These are phyloP conservation scores for Channallabes apus DNA, from an alignment of 2,797 vertebrate genomes.

Conservation along the genomic window DNA sequence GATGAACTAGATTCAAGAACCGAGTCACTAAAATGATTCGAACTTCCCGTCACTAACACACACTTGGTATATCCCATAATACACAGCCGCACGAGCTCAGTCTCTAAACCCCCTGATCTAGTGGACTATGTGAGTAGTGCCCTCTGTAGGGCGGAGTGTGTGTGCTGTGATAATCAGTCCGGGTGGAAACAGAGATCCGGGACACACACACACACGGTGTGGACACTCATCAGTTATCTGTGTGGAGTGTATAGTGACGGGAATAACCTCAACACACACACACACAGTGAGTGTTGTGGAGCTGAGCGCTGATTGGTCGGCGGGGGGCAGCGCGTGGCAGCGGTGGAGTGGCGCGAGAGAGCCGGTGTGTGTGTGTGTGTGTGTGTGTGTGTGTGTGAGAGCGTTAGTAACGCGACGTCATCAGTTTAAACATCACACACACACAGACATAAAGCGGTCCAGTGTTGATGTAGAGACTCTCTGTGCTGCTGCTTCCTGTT, in stretches of 20 bases:
- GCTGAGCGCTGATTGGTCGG: not conserved
- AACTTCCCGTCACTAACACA: too few species aligned
- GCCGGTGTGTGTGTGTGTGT: not conserved
- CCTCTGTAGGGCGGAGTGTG: not conserved
- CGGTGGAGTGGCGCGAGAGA: slow-evolving; percentile 62
- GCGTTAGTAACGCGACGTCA: not conserved
- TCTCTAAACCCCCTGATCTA: not conserved
- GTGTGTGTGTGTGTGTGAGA: not conserved
- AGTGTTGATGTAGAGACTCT: not conserved
- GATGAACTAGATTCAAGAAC: too few species aligned
- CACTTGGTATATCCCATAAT: not conserved
- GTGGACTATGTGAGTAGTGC: not conserved
- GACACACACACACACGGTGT: not conserved
- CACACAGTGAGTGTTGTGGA: too few species aligned
- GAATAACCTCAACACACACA: not conserved
- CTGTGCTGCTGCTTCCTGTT: not conserved
- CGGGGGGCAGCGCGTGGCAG: slow-evolving; percentile 70
- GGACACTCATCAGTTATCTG: too few species aligned
- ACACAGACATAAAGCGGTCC: not conserved
- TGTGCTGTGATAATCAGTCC: slow-evolving; percentile 57
- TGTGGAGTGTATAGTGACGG: not conserved
- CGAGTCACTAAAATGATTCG: too few species aligned
- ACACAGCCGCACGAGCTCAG: not conserved
- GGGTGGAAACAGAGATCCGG: slow-evolving; percentile 61
- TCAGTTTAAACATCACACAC: not conserved